A percentile compares a stretch with the other conserved stretches of the same genome.
These are phyloP conservation scores for Butorides virescens DNA, from an alignment of 2,113 vertebrate species.

Conservation along the genomic window DNA sequence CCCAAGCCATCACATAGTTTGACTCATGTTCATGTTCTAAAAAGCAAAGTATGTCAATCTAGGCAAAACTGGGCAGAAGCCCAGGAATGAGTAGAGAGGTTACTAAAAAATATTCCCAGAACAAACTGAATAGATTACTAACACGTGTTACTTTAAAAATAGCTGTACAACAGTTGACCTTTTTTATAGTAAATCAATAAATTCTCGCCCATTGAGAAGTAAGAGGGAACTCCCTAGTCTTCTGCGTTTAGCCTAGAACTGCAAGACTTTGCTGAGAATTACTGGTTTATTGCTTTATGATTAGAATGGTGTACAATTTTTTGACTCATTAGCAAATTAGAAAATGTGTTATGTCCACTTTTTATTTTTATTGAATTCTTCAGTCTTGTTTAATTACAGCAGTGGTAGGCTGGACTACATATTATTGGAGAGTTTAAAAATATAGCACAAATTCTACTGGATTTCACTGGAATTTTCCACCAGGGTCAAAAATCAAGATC, in stretches of 20 bases:
- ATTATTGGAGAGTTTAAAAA: background rate
- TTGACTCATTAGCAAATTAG: background rate
- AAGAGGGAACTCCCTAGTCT: rapidly evolving
- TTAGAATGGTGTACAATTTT: background rate
- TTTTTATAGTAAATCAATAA: background rate
- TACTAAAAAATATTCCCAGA: background rate
- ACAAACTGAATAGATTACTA: background rate
- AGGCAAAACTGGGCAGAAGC: background rate
- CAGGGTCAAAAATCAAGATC: background rate
- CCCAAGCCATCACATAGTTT: background rate
- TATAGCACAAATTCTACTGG: background rate
- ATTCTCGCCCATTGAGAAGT: background rate
- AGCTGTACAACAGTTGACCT: background rate
- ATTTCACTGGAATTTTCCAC: background rate
- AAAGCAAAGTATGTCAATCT: background rate
- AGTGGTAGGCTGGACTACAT: background rate
- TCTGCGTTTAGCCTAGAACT: background rate
- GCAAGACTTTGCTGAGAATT: background rate
- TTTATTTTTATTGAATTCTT: background rate
- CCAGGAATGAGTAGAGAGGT: background rate
- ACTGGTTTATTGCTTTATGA: background rate
- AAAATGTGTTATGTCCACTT: background rate
- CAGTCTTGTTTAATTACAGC: background rate
- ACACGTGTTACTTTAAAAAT: background rate
- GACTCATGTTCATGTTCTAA: background rate